phyloP scores from a whole-genome alignment of 2,113 vertebrate genomes.

The Silurus glanis region DNA sequence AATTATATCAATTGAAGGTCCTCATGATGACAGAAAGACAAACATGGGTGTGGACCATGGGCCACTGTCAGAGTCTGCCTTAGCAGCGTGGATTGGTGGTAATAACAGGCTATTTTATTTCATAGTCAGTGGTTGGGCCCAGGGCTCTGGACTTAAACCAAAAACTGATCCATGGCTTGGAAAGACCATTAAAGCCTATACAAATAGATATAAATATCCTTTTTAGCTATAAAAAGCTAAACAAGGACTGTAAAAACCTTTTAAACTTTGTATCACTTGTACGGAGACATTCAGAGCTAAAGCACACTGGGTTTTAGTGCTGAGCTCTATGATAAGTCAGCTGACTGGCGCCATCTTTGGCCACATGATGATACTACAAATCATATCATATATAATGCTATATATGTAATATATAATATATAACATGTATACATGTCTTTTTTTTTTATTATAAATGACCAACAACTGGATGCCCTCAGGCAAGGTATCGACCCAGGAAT shows the following conservation, averaged over 20 bases:
- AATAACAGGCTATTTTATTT: conserved; percentile 42
- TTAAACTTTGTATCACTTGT: not conserved
- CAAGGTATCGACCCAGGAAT: not conserved
- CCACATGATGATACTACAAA: conserved; percentile 25
- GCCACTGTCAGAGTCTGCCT: conserved; percentile 19
- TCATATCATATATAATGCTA: not conserved
- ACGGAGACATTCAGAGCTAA: not conserved
- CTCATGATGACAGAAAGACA: not conserved
- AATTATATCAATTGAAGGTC: not conserved
- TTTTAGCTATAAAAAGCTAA: conserved; percentile 1
- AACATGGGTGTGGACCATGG: conserved; percentile 19
- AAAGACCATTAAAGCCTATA: not conserved
- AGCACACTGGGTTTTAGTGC: not conserved
- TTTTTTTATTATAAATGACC: not conserved
- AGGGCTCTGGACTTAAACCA: conserved; percentile 2
- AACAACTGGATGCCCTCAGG: not conserved
- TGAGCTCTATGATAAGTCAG: not conserved
- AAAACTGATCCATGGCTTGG: conserved; percentile 1
- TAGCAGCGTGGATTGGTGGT: conserved; percentile 18
- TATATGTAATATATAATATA: not conserved
- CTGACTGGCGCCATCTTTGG: conserved; percentile 44
- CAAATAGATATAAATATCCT: conserved; percentile 22
- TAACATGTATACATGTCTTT: not conserved
- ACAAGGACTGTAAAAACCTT: not conserved
- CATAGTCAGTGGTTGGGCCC: not conserved